Base-by-base conservation (phyloP, 2,888 invertebrate genomes). In the Gastrophysa polygoni region DNA sequence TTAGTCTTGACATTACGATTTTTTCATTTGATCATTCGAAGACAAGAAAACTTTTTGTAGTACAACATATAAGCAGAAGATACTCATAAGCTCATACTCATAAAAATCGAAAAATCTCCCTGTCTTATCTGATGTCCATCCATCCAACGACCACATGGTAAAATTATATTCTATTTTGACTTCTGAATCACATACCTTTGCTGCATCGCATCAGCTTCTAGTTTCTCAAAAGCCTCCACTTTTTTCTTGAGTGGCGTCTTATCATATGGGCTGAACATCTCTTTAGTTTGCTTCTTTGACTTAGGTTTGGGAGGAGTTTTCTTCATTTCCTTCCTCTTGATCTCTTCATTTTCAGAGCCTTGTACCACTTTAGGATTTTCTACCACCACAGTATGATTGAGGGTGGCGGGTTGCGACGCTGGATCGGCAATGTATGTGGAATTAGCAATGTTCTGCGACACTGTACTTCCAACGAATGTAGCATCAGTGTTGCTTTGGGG, bases 211-310 rank as follows among this genome's bases (percentile, higher is more conserved):
- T n/a, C 38, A 8, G 38, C 38, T 14, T 38, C 63, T 2, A 80
- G 69, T 61, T 82, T 82, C 68, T 88, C 88, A 67, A 87, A 88
- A 0, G 87, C 88, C 68, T 86, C 85, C 0, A 88, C 87, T 38
- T 85, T 84, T 71, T 86, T 85, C 73, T 86, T 87, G 3, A 87
- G 84, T 0, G 87, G 84, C 67, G 87, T 87, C 63, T 85, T 84
- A 5, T 83, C 81, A 62, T 84, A 86, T 1, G 87, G 87, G 79
- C 86, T 87, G 65, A 82, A 84, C 14, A 83, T 71, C 17, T 79
- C 78, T 43, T 71, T 70, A 16, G 52, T 58, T 17, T 59, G 70
- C n/a, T 58, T 56, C 17, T 61, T 61, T 6, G 60, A 57, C 44
- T 62, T 66, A 51, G 68, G 68, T 46, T 62, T 64, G 17, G 67